phyloP scores from a whole-genome alignment of 2,113 vertebrate genomes.

The Triplophysa rosa region DNA sequence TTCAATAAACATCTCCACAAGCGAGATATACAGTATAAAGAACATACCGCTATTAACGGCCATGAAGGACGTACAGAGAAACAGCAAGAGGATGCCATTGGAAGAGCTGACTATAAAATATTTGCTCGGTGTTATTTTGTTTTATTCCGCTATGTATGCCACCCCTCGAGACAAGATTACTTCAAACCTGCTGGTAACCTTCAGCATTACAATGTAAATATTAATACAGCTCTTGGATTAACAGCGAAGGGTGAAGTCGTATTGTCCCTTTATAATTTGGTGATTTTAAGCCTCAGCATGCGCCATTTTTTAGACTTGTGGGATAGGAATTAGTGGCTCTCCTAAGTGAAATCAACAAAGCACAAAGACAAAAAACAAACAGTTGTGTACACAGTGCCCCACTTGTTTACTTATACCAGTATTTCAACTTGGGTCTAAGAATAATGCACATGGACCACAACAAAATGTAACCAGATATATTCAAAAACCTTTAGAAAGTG shows the following conservation, averaged over 20 bases:
- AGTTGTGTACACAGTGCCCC: neutral
- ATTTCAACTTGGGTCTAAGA: too few relatives aligned
- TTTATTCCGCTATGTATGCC: neutral
- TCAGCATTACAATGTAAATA: constrained; percentile 16
- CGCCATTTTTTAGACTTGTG: constrained; percentile 12
- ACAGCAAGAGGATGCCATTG: neutral
- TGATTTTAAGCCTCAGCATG: constrained; percentile 16
- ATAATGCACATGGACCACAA: too few relatives aligned
- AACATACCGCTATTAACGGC: neutral
- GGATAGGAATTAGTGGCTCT: neutral
- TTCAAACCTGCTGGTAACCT: constrained; percentile 24
- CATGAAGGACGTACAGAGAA: neutral
- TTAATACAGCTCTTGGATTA: constrained; percentile 19
- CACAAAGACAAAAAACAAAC: neutral
- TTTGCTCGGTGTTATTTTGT: neutral
- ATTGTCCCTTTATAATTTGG: constrained; percentile 6
- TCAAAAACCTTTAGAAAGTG: too few relatives aligned
- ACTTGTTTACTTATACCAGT: too few relatives aligned
- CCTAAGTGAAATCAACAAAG: neutral
- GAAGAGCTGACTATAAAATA: neutral
- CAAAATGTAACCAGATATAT: too few relatives aligned
- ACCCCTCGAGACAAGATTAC: neutral
- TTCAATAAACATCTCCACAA: constrained; percentile 35
- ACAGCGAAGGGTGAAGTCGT: neutral
- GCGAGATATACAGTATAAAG: constrained; percentile 18